Evolutionary conservation across 2,888 invertebrate genomes (phyloP), one percentile per base, ranked within the genome.

Genomic region (Limnephilus lunatus): DNA sequence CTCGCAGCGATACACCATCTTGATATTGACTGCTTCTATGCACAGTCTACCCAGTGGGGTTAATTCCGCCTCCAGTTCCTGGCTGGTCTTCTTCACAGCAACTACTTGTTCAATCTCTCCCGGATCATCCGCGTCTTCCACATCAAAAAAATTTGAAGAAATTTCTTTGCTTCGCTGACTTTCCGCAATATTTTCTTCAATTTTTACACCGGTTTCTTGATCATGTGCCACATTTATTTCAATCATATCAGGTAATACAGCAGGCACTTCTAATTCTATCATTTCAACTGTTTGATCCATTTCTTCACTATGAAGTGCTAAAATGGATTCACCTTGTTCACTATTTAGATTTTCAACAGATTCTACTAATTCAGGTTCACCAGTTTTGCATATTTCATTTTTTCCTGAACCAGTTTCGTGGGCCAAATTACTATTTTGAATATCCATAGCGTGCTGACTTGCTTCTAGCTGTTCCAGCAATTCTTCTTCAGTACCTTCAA

Each of bases 1-100:
- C 90, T 93, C 93, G 80, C 93, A 93, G 15, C 93, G 86, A 53
- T 89, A 93, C 12, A 93, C 93, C 91, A 93, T 92, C 83, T 89
- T 91, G 35, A 93, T 82, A 9, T 68, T 91, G 48, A 92, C 89
- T 4, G 91, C 91, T 32, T 85, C 90, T 11, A 93, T 91, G 81
- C 91, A 92, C 5, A 80, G 44, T 82, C 92, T 92, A 14, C 91
- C 81, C 15, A 90, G 85, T 3, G 91, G 92, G 3, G 82, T 86
- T 30, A 93, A 48, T 44, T 93, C 92, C n/a, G 87, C 91, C 87
- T 90, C 53, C 25, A 92, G 92, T 81, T 93, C 93, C 53, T 85
- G 82, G 32, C 48, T 53, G 31, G 35, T 82, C 90, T 91, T 92
- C 83, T 88, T 89, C 68, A 83, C 90, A 68, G 68, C 68, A 68